Base-by-base conservation (phyloP, 2,113 vertebrate genomes). In the Alosa alosa region DNA sequence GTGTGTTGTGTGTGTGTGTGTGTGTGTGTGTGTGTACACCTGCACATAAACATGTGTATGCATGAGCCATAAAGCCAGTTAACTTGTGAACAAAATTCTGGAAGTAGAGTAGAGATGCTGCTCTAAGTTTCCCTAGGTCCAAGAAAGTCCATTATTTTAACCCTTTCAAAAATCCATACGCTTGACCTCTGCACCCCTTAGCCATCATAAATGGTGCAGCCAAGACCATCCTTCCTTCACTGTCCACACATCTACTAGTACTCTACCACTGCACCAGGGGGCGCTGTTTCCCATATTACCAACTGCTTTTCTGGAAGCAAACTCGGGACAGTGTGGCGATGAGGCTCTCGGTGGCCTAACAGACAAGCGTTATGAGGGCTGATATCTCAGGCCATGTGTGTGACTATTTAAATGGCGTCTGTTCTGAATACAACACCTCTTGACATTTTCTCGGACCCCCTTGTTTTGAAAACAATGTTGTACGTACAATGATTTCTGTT, bases 381-480 rank as follows among this genome's bases (percentile, higher is more conserved):
- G 20, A 44, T 57, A 82, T 86, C 86, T 92, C 87, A 89, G 90
- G 90, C 88, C 83, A 86, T 89, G 49, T 84, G 47, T 83, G 89
- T 86, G 84, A 89, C 85, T 78, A 78, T 39, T 89, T 88, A 91
- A 88, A 88, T 86, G 90, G 93, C 90, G 90, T 87, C 89, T 91
- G 81, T 84, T 89, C 86, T 89, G 83, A 91, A 92, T 87, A 91
- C 89, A 92, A 92, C 91, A 90, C 89, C 87, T 91, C 90, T 84
- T 46, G 92, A 91, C 90, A 68, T 64, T 83, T 72, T 91, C 90
- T 91, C 86, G 85, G 88, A 86, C 91, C 86, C 92, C 88, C 85
- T 89, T 84, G 87, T 68, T 45, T 82, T 84, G 81, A 72, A 89
- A 93, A 92, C 92, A 94, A 94, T 90, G 90, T 92, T 91, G 91